phyloP scores from a whole-genome alignment of 1,140 invertebrate species.

The Scylla paramamosain region DNA sequence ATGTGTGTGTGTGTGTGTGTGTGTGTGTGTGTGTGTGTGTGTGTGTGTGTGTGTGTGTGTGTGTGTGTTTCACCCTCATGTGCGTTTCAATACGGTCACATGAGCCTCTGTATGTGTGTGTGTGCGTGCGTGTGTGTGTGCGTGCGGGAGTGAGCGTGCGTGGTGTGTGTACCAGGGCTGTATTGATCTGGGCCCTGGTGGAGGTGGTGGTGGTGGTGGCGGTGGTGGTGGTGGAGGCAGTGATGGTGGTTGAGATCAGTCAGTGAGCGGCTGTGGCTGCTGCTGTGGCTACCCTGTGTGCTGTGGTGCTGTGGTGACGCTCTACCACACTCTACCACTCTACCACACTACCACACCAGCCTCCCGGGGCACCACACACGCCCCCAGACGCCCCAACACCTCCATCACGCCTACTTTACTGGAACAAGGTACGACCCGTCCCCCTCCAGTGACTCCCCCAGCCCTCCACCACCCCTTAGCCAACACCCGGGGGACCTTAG shows the following conservation, averaged over 20 bases:
- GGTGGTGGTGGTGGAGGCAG: neutral
- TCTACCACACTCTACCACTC: neutral
- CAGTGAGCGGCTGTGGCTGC: conserved; percentile 4
- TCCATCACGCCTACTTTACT: too few species aligned
- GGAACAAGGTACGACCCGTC: too few species aligned
- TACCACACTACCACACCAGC: neutral
- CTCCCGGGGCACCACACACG: neutral
- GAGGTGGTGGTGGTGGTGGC: neutral
- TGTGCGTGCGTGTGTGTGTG: neutral
- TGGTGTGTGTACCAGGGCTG: neutral
- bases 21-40: too few species aligned
- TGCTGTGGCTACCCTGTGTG: neutral
- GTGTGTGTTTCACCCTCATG: too few species aligned
- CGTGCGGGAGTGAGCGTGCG: neutral
- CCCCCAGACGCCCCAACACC: too few species aligned
- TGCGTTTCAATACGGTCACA: neutral
- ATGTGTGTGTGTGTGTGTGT: too few species aligned
- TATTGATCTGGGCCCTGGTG: neutral
- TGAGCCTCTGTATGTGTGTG: neutral
- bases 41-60: too few species aligned
- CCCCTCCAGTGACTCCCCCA: too few species aligned
- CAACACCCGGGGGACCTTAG: too few species aligned
- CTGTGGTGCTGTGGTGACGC: neutral
- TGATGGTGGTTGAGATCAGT: neutral
- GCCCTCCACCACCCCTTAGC: too few species aligned